Conservation (phyloP, 2,113 vertebrate species). For the Ardeotis arabs region DNA sequence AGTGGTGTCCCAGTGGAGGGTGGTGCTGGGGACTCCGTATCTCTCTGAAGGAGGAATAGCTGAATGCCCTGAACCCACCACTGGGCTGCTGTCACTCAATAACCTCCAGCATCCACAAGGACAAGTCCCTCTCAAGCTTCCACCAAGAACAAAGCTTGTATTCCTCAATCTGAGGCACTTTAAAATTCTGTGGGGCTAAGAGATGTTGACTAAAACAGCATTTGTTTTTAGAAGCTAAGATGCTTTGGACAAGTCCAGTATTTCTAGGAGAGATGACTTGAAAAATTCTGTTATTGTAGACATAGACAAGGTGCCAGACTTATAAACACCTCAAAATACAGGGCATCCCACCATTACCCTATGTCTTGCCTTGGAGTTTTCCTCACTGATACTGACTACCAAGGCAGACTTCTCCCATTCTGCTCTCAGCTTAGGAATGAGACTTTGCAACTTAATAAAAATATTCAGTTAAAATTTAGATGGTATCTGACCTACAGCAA, state of each 20-base stretch:
- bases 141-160: not conserved
- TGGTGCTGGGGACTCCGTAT: not conserved
- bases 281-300: not conserved
- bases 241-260: not conserved
- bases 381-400: not conserved
- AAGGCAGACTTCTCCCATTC: not conserved
- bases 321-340: not conserved
- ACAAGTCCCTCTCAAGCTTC: not conserved
- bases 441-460: not conserved
- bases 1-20: not conserved
- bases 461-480: not conserved
- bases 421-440: not conserved
- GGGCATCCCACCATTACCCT: not conserved
- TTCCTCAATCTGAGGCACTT: not conserved
- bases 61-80: not conserved
- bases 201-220: not conserved
- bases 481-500: not conserved
- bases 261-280: not conserved
- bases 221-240: not conserved
- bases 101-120: rapidly evolving
- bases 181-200: not conserved
- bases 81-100: not conserved
- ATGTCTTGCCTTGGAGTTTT: not conserved
- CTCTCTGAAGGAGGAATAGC: not conserved
- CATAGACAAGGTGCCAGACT: not conserved